Base-by-base conservation (phyloP, 2,888 invertebrate species). In the Coremacera marginata region DNA sequence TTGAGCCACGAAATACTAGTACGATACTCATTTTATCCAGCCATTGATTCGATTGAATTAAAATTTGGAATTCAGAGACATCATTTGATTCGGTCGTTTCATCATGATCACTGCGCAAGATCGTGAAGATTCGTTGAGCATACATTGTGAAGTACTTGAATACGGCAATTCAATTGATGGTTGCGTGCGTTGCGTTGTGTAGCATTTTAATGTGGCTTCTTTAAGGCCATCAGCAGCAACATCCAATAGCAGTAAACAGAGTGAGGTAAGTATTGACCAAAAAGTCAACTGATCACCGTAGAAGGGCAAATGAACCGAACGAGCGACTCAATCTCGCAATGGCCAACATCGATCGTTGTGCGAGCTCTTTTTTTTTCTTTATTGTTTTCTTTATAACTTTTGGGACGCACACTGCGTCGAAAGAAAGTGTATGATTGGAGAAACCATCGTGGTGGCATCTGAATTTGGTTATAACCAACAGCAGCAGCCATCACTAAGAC, bases 131-230 rank as follows among this genome's bases (percentile, higher is more conserved):
- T 67, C 63, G 31, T 55, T 63, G 73, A 22, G 57, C 22, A 22
- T 34, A 16, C 19, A 51, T n/a, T 57, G 34, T 34, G 70, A 14
- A 16, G 55, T 70, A 31, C 63, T 44, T 44, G 70, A 22, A 44
- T 71, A 62, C 62, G 62, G 62, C 72, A 34, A 72, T 27, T 72
- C 72, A 72, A 62, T 72, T 72, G 72, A 72, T 71, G 62, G 60
- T 49, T 72, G 60, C 62, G 72, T 72, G 62, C 44, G 62, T 37
- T 62, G 72, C 49, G 72, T 44, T 62, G 74, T 74, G 55, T 34
- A 65, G 74, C 74, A 74, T 74, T 51, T 74, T 74, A 74, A 74
- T 74, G 65, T 55, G 74, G 67, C 37, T 9, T 52, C 60, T 44
- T 65, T 34, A 51, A 65, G 67, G 65, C 55, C 67, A 67, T 67